Evolutionary conservation across 2,113 vertebrate species (phyloP).

Genomic region (Semnopithecus entellus): DNA sequence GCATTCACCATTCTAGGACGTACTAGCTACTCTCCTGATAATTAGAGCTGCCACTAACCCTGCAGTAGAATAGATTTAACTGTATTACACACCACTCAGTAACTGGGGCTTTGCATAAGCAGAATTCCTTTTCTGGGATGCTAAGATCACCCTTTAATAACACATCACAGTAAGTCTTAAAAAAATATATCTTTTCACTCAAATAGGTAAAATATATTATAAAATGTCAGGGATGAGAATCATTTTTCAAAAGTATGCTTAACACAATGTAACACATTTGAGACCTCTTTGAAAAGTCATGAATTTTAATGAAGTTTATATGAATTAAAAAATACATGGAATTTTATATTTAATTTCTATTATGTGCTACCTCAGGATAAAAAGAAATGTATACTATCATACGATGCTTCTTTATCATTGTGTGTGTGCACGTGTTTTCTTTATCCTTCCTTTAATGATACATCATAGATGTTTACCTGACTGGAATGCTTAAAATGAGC

Average conservation of each 20-base stretch:
- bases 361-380: neutral
- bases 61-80: neutral
- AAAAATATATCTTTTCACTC: neutral
- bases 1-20: neutral
- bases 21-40: neutral
- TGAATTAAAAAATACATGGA: constrained; percentile 56
- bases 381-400: neutral
- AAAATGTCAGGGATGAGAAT: neutral
- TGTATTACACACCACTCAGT: neutral
- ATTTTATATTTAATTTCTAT: constrained; percentile 6
- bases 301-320: neutral
- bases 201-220: neutral
- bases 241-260: constrained; percentile 22
- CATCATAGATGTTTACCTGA: neutral
- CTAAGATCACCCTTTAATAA: neutral
- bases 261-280: neutral
- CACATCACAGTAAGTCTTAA: neutral
- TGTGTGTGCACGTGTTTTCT: neutral
- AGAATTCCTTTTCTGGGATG: neutral
- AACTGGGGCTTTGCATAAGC: neutral
- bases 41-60: neutral
- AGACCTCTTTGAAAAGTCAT: neutral
- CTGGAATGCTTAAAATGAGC: neutral
- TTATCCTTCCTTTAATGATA: neutral
- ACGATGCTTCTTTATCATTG: neutral